Conservation (phyloP, 2,888 invertebrate genomes). For the Ochropleura leucogaster region DNA sequence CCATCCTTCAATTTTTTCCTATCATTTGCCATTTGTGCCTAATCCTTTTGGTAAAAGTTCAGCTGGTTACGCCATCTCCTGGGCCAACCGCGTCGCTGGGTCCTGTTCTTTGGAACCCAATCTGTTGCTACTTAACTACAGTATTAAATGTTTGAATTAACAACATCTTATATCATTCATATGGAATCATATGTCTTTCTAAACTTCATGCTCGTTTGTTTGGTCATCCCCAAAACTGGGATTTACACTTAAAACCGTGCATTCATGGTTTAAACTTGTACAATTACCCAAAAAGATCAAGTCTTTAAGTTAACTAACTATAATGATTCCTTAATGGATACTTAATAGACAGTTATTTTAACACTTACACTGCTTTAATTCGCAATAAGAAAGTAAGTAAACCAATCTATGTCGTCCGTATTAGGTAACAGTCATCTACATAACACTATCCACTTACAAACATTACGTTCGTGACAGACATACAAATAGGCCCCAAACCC, state of each 20-base stretch:
- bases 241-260: neutral
- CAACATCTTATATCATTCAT: too few relatives aligned
- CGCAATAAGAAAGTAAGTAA: conserved; percentile 60
- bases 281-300: neutral
- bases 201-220: neutral
- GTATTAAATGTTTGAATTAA: too few relatives aligned
- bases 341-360: conserved; percentile 1
- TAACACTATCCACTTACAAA: conserved; percentile 69
- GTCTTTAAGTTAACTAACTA: neutral
- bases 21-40: too few relatives aligned
- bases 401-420: conserved; percentile 65
- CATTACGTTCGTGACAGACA: conserved; percentile 68
- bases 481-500: conserved; percentile 68
- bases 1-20: too few relatives aligned
- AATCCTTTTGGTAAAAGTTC: too few relatives aligned
- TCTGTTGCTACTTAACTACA: too few relatives aligned
- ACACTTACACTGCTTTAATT: conserved; percentile 22
- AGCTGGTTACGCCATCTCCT: too few relatives aligned
- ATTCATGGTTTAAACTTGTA: neutral
- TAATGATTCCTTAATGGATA: neutral
- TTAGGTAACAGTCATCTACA: conserved; percentile 76
- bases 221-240: neutral
- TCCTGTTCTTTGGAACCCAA: too few relatives aligned
- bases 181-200: too few relatives aligned
- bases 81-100: too few relatives aligned